Base-by-base conservation (phyloP, 2,888 invertebrate genomes). In the Psylliodes chrysocephalus region DNA sequence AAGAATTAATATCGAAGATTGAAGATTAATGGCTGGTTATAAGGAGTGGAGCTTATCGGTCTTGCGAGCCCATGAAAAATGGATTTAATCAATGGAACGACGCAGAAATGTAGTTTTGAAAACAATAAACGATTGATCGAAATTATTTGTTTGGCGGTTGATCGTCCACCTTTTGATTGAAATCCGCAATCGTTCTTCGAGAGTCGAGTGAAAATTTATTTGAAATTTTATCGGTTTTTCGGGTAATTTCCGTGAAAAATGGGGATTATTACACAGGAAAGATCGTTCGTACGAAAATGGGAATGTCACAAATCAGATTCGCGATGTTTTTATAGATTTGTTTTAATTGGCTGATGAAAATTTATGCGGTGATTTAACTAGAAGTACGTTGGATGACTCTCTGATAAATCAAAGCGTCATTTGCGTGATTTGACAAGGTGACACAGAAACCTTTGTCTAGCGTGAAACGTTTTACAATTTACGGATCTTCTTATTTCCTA, bases 131-230 rank as follows among this genome's bases (percentile, higher is more conserved):
- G 64, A 66, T 63, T 60, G 64, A 69, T 69, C 62, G 60, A 56
- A 62, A 69, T 65, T 69, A 69, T 69, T 69, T 69, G 64, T 61
- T 64, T 67, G 67, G 52, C 52, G 66, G 57, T 64, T 63, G 60
- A 63, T 60, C 69, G 61, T 47, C 60, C 53, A 62, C 60, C 63
- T 51, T 22, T 62, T 63, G 59, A 63, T 68, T 57, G 64, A 62
- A 67, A 67, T 28, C 28, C 49, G 49, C 28, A 15, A 47, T 22
- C 22, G 14, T 30, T n/a, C n/a, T 22, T 30, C 49, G n/a, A 30
- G 28, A 30, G 49, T 49, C 28, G 15, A 49, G 15, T 30, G 30
- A 49, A 49, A 22, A 49, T 49, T 49, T 49, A 49, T 22, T n/a
- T 46, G 12, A 25, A 46, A n/a, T 46, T 46, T 46, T 46, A 35